These are phyloP conservation scores for Irena cyanogastra DNA, from an alignment of 2,113 vertebrate species.

Conservation along the genomic window DNA sequence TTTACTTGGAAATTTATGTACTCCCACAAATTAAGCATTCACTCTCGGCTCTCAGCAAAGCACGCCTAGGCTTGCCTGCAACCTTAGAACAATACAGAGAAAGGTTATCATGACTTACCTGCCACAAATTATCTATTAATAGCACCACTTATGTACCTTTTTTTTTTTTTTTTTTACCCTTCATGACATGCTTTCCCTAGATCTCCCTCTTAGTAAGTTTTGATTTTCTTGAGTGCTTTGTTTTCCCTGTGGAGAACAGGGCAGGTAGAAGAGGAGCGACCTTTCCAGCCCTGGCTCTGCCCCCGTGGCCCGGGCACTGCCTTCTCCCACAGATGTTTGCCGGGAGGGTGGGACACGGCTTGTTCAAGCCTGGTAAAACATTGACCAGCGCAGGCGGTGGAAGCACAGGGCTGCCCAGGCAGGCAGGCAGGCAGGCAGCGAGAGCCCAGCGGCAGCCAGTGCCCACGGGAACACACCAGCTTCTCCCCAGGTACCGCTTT, in stretches of 20 bases:
- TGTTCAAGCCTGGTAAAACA: conserved; percentile 77
- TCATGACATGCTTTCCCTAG: background rate
- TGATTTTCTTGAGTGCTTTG: background rate
- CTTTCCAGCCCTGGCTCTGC: background rate
- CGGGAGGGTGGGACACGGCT: conserved; percentile 76
- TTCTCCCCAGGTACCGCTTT: conserved; percentile 59
- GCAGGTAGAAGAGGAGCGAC: background rate
- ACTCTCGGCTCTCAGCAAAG: conserved; percentile 32
- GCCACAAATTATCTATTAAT: conserved; percentile 15
- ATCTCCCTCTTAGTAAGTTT: background rate
- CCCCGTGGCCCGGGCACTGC: conserved; percentile 48
- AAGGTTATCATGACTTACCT: conserved; percentile 54
- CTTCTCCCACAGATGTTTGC: conserved; percentile 71
- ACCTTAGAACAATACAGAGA: conserved; percentile 50
- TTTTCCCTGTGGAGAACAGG: background rate
- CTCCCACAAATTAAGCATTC: conserved; percentile 33
- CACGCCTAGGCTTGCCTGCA: conserved; percentile 59
- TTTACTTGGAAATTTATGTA: background rate
- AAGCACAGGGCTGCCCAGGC: conserved; percentile 58
- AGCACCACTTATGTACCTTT: background rate
- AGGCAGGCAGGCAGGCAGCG: background rate
- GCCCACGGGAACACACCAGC: background rate
- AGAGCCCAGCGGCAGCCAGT: background rate
- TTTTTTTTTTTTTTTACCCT: background rate
- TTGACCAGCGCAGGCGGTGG: conserved; percentile 69